Evolutionary conservation across 2,888 invertebrate genomes (phyloP).

Genomic region (Trachelus troglodyta): DNA sequence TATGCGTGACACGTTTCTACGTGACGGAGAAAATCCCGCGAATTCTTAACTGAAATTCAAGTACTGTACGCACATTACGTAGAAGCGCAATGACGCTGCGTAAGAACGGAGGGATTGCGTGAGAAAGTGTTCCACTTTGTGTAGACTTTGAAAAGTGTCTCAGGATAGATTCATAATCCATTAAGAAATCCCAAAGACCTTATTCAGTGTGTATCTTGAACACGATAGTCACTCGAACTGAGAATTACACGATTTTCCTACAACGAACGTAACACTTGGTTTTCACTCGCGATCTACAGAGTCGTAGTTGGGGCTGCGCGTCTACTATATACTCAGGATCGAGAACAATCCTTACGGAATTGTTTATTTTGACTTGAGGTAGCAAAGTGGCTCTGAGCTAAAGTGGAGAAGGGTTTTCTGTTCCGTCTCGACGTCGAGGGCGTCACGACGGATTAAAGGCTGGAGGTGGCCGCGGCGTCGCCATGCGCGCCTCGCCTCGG

Average conservation of each 20-base stretch:
- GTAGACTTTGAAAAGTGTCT: not conserved
- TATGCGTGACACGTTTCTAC: not conserved
- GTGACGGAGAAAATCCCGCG: not conserved
- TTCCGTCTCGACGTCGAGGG: constrained; percentile 43
- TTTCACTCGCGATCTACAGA: not conserved
- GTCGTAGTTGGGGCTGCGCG: not conserved
- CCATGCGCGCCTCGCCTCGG: constrained; percentile 47
- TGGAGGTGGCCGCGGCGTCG: constrained; percentile 50
- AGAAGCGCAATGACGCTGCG: not conserved
- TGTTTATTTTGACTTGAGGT: not conserved
- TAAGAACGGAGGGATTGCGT: not conserved
- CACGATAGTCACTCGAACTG: not conserved
- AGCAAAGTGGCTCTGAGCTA: not conserved
- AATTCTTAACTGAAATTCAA: not conserved
- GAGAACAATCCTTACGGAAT: not conserved
- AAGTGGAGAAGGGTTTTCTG: constrained; percentile 29
- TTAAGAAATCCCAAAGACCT: not conserved
- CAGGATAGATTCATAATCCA: not conserved
- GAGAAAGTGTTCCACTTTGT: not conserved
- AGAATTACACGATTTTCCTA: not conserved
- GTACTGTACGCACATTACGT: not conserved
- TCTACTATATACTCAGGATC: not conserved
- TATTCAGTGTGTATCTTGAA: not conserved
- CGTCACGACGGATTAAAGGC: constrained; percentile 58
- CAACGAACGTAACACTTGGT: not conserved